phyloP scores from a whole-genome alignment of 2,113 vertebrate species.

The Pandion haliaetus region DNA sequence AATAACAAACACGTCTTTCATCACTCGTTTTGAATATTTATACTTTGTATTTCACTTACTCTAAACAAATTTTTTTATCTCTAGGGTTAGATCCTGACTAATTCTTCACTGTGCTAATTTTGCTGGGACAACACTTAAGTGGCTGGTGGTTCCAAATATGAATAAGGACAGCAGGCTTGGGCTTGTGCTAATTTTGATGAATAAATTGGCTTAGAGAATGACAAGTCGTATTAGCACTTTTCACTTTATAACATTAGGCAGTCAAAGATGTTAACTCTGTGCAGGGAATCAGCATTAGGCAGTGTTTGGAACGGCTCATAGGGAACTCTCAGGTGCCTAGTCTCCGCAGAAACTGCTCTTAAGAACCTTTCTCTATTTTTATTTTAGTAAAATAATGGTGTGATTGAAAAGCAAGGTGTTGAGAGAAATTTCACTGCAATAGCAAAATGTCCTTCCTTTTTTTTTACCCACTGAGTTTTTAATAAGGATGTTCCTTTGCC shows the following conservation, averaged over 20 bases:
- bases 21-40: background rate
- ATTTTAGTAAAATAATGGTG: background rate
- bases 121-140: background rate
- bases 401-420: background rate
- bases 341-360: background rate
- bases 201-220: background rate
- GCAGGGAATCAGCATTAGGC: background rate
- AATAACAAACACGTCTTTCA: conserved; percentile 15
- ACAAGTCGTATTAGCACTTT: conserved; percentile 14
- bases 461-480: background rate
- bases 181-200: conserved; percentile 31
- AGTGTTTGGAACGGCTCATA: background rate
- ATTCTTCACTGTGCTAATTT: background rate
- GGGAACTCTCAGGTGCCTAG: background rate
- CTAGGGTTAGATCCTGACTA: background rate
- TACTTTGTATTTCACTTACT: conserved; percentile 11
- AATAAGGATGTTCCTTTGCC: background rate
- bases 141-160: conserved; percentile 6
- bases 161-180: background rate
- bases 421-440: background rate
- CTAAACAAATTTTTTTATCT: background rate
- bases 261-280: background rate
- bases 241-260: background rate
- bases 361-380: background rate
- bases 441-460: background rate